Evolutionary conservation across 2,113 vertebrate species (phyloP).

Genomic region (Trematocara macrostoma): DNA sequence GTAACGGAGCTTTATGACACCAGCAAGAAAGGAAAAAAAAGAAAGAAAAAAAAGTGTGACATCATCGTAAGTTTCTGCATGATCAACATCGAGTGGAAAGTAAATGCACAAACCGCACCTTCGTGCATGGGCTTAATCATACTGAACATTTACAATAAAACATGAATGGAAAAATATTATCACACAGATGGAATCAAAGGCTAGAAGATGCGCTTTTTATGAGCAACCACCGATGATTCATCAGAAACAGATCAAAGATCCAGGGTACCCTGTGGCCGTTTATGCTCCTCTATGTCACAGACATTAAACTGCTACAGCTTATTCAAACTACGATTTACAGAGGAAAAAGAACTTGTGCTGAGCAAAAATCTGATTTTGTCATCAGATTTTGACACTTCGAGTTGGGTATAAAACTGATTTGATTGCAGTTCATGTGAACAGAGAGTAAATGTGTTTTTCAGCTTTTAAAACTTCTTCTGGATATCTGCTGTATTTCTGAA

Average conservation of each 20-base stretch:
- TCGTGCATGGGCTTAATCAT: fast-evolving
- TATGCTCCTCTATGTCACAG: neutral
- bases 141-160: neutral
- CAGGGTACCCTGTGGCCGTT: neutral
- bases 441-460: neutral
- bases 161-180: neutral
- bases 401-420: neutral
- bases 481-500: neutral
- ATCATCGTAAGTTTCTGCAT: neutral
- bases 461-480: neutral
- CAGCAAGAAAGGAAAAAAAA: neutral
- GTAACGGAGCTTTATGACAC: fast-evolving
- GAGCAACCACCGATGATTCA: neutral
- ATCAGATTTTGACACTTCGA: neutral
- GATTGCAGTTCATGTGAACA: neutral
- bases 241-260: neutral
- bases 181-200: neutral
- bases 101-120: neutral
- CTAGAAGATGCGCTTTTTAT: neutral
- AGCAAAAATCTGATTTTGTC: neutral
- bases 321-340: neutral
- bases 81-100: neutral
- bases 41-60: neutral
- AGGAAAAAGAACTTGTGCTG: neutral
- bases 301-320: neutral